Conservation (phyloP, 2,113 vertebrate genomes). For the pig (Sus scrofa) region T2T-Sscrofa CM000827.6:109761001-109761500, state of each 20-base stretch:
- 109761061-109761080: fast-evolving
- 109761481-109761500: too few relatives aligned
- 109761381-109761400: too few relatives aligned
- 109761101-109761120: fast-evolving
- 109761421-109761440: too few relatives aligned
- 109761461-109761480: too few relatives aligned
- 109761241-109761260: neutral
- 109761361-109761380: too few relatives aligned
- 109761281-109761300: neutral
- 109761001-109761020: fast-evolving
- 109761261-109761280: neutral
- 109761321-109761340: too few relatives aligned
- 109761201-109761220: neutral
- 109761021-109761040: fast-evolving
- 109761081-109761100: fast-evolving
- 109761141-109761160: neutral
- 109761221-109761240: neutral
- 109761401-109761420: too few relatives aligned
- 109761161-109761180: neutral
- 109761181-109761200: neutral
- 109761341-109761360: too few relatives aligned
- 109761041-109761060: neutral
- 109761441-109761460: too few relatives aligned
- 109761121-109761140: neutral
- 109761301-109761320: neutral